Evolutionary conservation across 2,797 vertebrate species (phyloP).

Genomic region (Linurgus olivaceus): DNA sequence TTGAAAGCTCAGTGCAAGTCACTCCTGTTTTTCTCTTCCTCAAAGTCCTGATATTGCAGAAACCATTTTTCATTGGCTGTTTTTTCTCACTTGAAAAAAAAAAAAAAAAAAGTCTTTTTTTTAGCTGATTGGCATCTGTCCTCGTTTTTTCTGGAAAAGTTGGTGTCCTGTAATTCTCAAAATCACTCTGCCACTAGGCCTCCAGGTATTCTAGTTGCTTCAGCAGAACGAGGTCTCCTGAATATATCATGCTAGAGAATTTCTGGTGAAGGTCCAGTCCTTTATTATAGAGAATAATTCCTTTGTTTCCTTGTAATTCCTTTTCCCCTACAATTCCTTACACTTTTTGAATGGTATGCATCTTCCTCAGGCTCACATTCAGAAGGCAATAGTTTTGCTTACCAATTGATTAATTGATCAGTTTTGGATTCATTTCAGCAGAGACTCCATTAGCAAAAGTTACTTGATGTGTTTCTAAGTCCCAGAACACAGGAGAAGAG

Average conservation of each 20-base stretch:
- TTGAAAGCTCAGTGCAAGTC: not conserved
- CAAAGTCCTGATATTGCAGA: not conserved
- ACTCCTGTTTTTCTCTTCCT: not conserved
- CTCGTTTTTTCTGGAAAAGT: not conserved
- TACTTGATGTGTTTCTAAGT: not conserved
- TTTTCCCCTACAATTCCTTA: not conserved
- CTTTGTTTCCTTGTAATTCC: not conserved
- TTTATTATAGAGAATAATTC: not conserved
- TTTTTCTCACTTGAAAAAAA: not conserved
- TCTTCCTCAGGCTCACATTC: not conserved
- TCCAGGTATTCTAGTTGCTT: not conserved
- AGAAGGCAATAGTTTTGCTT: not conserved
- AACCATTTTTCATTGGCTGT: not conserved
- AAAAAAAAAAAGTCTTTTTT: not conserved
- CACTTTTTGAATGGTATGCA: not conserved
- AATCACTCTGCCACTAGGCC: not conserved
- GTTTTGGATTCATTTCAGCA: not conserved
- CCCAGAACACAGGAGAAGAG: not conserved
- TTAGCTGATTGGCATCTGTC: not conserved
- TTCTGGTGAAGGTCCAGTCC: not conserved
- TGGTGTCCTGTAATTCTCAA: not conserved
- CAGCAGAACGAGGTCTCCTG: not conserved
- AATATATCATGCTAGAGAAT: not conserved
- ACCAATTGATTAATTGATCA: not conserved
- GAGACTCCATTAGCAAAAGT: conserved; percentile 34